Evolutionary conservation across 2,888 invertebrate species (phyloP), one percentile per base, ranked within the genome.

Genomic region (Abrostola triplasia): DNA sequence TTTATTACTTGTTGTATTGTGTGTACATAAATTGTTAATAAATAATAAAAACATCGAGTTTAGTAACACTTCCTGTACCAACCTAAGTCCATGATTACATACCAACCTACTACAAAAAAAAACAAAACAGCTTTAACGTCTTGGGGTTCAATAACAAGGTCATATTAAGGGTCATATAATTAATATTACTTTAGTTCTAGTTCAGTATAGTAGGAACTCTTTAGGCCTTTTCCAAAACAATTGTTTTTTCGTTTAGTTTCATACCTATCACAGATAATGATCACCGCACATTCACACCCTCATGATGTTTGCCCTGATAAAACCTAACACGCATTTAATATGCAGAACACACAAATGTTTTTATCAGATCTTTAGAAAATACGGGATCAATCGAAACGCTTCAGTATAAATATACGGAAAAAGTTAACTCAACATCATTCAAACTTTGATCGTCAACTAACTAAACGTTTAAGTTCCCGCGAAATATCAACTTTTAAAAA

Each of bases 311-410:
- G 41, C 38, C 0, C 5, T 62, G 84, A 84, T 85, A 70, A 40
- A 59, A 66, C 83, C 80, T 79, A 59, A 12, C 44, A 51, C 35
- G 58, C 71, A 59, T 63, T 89, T 85, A 76, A 73, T 75, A 89
- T 88, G 86, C 86, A 37, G 41, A 63, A 48, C 57, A 12, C 54
- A 54, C 63, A 36, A 50, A 5, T 24, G 9, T 70, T 58, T 51
- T 36, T 79, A 87, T 88, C 81, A 54, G 51, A 87, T 85, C 82
- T 80, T 52, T 13, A 52, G 40, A 53, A 66, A 76, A 91, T 92
- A 84, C 77, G 91, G 91, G 91, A 80, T 51, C 44, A 80, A 87
- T 90, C 88, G 88, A 90, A 90, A 76, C 67, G 36, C 44, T 63
- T 63, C 6, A 49, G 68, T 89, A 90, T 93, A 92, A 86, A 89